Percentiles rank a stretch among this genome's conserved stretches.
Evolutionary conservation across 2,113 vertebrate species (phyloP).

Genomic region (Cinclus mexicanus): DNA sequence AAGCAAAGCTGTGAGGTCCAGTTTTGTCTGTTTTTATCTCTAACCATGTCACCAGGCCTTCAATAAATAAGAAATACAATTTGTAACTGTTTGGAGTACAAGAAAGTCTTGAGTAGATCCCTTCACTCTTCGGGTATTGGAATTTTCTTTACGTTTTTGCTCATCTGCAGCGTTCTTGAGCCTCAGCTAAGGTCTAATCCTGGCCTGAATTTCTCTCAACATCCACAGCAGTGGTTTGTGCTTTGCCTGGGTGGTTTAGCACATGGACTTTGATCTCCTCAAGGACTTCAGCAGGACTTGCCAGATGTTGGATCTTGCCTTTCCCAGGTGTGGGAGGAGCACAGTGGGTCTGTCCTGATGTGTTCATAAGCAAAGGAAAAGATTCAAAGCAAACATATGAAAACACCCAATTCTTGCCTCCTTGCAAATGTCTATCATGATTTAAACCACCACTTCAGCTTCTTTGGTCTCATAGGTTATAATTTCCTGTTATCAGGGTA

Average conservation of each 20-base stretch:
- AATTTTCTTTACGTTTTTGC: not conserved
- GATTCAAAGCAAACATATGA: not conserved
- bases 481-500: constrained; percentile 68
- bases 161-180: not conserved
- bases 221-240: not conserved
- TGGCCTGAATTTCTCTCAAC: not conserved
- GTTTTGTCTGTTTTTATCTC: not conserved
- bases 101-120: not conserved
- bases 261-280: not conserved
- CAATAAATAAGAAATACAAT: not conserved
- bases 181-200: not conserved
- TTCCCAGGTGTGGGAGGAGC: not conserved
- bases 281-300: not conserved
- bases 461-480: constrained; percentile 57
- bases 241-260: not conserved
- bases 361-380: not conserved
- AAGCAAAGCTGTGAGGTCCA: constrained; percentile 13
- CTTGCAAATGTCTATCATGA: constrained; percentile 23
- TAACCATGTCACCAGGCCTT: not conserved
- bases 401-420: constrained; percentile 14
- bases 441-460: constrained; percentile 58
- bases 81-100: not conserved
- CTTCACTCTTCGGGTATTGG: not conserved
- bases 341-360: not conserved
- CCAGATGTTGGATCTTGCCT: not conserved